Conservation (phyloP, 1,140 invertebrate species). For the Orussus abietinus region DNA sequence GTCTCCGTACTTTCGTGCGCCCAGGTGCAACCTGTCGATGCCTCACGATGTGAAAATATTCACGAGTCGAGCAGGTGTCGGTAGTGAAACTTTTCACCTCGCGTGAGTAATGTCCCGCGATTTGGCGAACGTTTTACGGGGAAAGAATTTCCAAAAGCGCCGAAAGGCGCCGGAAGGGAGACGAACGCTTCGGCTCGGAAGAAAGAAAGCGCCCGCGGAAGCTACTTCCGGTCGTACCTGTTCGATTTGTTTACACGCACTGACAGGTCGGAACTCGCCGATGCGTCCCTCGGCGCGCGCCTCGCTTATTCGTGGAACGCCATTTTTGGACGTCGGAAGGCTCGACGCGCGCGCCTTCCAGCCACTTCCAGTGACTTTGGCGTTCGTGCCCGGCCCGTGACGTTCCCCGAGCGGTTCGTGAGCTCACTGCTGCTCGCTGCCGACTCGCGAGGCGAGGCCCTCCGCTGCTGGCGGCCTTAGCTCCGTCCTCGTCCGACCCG, state of each 20-base stretch:
- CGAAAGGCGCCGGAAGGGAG: too few species aligned
- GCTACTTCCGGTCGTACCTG: neutral
- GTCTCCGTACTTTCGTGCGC: too few species aligned
- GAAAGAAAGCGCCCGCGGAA: neutral
- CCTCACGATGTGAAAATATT: too few species aligned
- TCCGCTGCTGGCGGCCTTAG: neutral
- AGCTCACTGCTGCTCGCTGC: conserved; percentile 28
- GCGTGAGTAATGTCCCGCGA: too few species aligned
- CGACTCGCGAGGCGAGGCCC: too few species aligned
- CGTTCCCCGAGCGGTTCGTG: conserved; percentile 34
- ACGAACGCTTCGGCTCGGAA: too few species aligned
- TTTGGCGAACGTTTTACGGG: too few species aligned
- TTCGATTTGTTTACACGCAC: neutral
- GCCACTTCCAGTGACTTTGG: neutral
- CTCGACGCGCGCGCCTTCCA: conserved; percentile 14
- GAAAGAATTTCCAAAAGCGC: too few species aligned
- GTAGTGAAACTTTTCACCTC: too few species aligned
- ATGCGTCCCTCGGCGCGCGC: neutral
- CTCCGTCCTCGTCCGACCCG: conserved; percentile 23
- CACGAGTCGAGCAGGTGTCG: too few species aligned
- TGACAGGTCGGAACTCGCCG: neutral
- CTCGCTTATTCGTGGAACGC: conserved; percentile 30
- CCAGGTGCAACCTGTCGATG: too few species aligned
- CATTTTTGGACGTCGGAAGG: conserved; percentile 34
- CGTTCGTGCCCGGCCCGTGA: conserved; percentile 16